These are phyloP conservation scores for Dusona sp. DNA, from an alignment of 2,888 invertebrate genomes.

Conservation along the genomic window DNA sequence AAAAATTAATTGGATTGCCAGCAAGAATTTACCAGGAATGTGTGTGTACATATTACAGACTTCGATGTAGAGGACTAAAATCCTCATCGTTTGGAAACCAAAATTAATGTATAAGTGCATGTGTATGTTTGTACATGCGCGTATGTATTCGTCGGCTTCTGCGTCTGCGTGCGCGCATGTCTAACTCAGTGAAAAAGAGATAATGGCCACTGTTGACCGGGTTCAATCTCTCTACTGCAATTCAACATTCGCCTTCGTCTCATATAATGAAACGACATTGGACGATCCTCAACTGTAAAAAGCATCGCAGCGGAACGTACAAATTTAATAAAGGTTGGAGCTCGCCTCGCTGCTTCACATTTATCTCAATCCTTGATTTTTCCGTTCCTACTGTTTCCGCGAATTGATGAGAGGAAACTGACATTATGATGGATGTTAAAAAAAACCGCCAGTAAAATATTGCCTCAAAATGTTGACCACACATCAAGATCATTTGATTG, in stretches of 20 bases:
- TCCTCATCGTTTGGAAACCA: constrained; percentile 45
- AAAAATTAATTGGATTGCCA: constrained; percentile 53
- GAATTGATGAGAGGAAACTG: constrained; percentile 39
- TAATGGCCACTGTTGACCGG: constrained; percentile 54
- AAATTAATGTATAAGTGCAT: constrained; percentile 47
- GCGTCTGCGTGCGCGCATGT: background rate
- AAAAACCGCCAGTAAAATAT: constrained; percentile 2
- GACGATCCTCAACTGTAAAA: constrained; percentile 33
- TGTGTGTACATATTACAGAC: background rate
- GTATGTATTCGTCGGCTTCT: background rate
- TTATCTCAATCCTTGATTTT: constrained; percentile 13
- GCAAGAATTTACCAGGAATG: background rate
- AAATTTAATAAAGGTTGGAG: constrained; percentile 60
- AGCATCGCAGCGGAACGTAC: constrained; percentile 41
- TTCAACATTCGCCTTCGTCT: constrained; percentile 1
- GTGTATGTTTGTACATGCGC: background rate
- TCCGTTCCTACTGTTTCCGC: background rate
- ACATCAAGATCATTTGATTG: constrained; percentile 16
- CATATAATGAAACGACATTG: constrained; percentile 53
- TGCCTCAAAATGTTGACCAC: background rate
- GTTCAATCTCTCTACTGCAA: constrained; percentile 22
- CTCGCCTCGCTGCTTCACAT: constrained; percentile 4
- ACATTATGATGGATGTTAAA: constrained; percentile 11
- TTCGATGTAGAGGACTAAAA: background rate
- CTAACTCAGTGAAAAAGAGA: constrained; percentile 48